Percentiles rank a stretch among this genome's conserved stretches.
Conservation (phyloP, 2,113 vertebrate genomes). For the Orthonyx spaldingii region DNA sequence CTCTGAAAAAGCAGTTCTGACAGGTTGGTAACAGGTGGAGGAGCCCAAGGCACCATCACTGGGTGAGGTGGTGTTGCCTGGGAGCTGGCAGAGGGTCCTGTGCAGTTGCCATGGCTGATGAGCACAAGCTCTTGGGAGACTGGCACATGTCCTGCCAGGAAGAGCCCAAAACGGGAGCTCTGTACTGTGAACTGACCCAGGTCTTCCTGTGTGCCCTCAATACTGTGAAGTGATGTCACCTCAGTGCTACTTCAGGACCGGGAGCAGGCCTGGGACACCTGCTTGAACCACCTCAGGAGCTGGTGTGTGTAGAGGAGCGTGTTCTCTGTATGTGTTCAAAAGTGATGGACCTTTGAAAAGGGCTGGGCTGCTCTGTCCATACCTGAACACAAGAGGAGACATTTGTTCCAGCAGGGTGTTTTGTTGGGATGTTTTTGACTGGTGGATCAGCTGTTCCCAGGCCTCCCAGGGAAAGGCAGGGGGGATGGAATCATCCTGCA, state of each 20-base stretch:
- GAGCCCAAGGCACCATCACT: background rate
- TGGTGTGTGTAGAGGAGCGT: background rate
- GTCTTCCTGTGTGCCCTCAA: background rate
- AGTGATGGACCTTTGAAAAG: background rate
- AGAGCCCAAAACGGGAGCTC: background rate
- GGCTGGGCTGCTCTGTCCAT: background rate
- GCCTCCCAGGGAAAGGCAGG: background rate
- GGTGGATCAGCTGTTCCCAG: background rate
- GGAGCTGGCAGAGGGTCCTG: background rate
- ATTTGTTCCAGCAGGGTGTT: background rate
- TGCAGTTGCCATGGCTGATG: background rate
- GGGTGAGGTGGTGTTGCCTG: background rate
- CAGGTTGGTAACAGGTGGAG: background rate
- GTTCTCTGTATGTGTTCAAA: background rate
- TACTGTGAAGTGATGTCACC: background rate
- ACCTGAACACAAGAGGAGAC: background rate
- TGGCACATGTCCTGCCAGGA: fast-evolving
- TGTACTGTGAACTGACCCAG: background rate
- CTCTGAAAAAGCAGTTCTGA: background rate
- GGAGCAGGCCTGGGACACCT: background rate
- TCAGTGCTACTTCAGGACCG: background rate
- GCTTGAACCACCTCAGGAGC: background rate
- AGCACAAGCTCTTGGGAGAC: background rate
- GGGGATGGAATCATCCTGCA: background rate
- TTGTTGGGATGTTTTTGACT: background rate